Evolutionary conservation across 1,140 invertebrate genomes (phyloP).

Genomic region (Ips nitidus): DNA sequence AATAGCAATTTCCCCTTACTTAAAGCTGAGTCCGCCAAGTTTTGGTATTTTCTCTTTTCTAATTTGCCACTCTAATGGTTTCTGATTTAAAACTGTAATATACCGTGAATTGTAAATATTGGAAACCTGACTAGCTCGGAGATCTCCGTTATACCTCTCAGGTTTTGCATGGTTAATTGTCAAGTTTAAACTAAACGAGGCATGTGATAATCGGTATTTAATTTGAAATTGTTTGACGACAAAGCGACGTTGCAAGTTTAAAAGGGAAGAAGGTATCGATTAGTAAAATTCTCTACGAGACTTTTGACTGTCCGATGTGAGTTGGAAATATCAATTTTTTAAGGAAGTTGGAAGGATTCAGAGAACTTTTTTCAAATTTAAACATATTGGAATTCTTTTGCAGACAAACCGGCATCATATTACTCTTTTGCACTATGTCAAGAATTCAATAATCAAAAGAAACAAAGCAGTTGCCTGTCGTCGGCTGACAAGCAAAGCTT

Average conservation of each 20-base stretch:
- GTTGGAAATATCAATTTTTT: conserved; percentile 6
- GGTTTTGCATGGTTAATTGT: conserved; percentile 20
- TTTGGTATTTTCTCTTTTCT: conserved; percentile 19
- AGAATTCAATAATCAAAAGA: conserved; percentile 37
- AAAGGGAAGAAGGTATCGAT: not conserved
- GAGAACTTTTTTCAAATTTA: conserved; percentile 19
- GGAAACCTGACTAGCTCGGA: conserved; percentile 10
- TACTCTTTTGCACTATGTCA: conserved; percentile 28
- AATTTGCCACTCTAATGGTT: conserved; percentile 31
- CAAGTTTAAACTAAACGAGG: conserved; percentile 5
- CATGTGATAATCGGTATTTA: conserved; percentile 21
- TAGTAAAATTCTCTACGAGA: conserved; percentile 2
- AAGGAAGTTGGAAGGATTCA: conserved; percentile 11
- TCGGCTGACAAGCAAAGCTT: conserved; percentile 28
- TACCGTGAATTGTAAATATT: conserved; percentile 31
- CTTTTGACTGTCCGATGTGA: not conserved
- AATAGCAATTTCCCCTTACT: conserved; percentile 26
- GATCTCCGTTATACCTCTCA: conserved; percentile 13
- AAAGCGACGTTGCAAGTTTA: not conserved
- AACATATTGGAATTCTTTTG: conserved; percentile 35
- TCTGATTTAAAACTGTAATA: conserved; percentile 26
- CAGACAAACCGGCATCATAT: conserved; percentile 30
- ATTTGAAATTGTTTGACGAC: conserved; percentile 13
- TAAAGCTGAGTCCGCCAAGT: conserved; percentile 15
- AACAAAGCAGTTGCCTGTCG: conserved; percentile 35